Evolutionary conservation across 2,113 vertebrate species (phyloP).

Genomic region (Globicephala melas): DNA sequence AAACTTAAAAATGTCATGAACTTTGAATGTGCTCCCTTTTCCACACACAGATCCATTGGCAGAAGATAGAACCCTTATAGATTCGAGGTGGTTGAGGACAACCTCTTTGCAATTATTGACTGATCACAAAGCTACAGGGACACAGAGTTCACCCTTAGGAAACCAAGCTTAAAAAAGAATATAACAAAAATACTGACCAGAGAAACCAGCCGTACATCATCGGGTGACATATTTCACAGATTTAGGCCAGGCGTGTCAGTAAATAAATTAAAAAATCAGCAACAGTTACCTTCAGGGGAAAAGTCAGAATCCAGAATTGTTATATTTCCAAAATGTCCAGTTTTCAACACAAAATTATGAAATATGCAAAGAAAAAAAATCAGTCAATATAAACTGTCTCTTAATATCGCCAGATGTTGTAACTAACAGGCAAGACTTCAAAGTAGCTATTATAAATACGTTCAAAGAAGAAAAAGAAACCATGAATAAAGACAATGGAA

Average conservation of each 20-base stretch:
- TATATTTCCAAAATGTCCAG: background rate
- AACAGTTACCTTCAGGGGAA: background rate
- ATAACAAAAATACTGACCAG: background rate
- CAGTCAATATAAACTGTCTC: background rate
- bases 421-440: slow-evolving; percentile 13
- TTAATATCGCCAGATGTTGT: background rate
- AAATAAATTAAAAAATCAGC: background rate
- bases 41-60: background rate
- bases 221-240: background rate
- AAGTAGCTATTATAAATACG: background rate
- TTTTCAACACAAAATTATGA: background rate
- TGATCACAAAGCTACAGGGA: background rate
- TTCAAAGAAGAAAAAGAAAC: background rate
- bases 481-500: background rate
- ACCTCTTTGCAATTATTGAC: background rate
- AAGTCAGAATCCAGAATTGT: background rate
- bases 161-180: background rate
- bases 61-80: background rate
- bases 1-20: background rate
- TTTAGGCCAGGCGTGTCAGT: background rate
- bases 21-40: background rate
- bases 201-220: background rate
- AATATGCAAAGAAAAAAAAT: background rate
- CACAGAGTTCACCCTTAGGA: background rate
- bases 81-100: background rate